Conservation (phyloP, 2,797 vertebrate genomes). For the Bradypus variegatus region DNA sequence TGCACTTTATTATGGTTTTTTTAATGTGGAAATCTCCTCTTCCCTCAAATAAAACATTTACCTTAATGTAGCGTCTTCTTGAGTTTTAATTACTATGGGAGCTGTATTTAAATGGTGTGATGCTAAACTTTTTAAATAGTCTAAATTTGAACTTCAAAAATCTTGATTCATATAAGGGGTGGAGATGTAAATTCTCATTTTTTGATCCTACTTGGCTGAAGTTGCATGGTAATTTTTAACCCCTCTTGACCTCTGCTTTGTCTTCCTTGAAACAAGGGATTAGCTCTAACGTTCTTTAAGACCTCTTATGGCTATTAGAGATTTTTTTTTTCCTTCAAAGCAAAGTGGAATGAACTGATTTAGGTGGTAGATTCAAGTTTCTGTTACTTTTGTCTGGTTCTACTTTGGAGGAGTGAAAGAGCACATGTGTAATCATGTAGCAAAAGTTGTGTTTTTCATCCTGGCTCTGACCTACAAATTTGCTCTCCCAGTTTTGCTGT, state of each 20-base stretch:
- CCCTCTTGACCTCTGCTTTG: not conserved
- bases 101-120: not conserved
- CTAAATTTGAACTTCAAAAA: not conserved
- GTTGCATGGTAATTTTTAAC: not conserved
- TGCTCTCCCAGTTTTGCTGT: not conserved
- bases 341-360: not conserved
- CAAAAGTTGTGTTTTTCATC: not conserved
- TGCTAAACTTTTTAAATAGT: not conserved
- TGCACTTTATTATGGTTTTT: not conserved
- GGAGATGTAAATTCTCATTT: not conserved
- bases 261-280: not conserved
- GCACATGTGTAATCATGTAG: not conserved
- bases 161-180: not conserved
- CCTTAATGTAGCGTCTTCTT: not conserved
- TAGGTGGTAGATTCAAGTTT: not conserved
- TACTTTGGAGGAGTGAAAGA: not conserved
- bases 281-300: not conserved
- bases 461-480: too few species aligned
- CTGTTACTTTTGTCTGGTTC: not conserved
- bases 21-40: not conserved
- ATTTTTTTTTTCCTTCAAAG: not conserved
- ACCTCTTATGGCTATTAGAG: not conserved
- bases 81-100: not conserved
- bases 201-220: not conserved
- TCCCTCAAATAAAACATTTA: not conserved